Evolutionary conservation across 1,140 invertebrate species (phyloP).

Genomic region (Pogonomyrmex californicus): DNA sequence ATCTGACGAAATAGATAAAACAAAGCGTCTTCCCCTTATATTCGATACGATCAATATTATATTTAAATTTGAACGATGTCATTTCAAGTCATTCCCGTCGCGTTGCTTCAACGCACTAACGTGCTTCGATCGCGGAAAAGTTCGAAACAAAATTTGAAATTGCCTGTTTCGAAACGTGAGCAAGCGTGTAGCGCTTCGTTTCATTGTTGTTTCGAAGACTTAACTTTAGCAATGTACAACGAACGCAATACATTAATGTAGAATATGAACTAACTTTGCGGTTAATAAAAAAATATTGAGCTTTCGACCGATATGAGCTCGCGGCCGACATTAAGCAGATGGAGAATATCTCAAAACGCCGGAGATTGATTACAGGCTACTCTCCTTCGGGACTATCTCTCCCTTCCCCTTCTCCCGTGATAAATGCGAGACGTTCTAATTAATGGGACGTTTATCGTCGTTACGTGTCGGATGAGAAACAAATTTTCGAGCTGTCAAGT

Average conservation of each 20-base stretch:
- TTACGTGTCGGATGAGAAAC: background rate
- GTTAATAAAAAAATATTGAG: constrained; percentile 12
- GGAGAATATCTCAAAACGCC: background rate
- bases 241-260: constrained; percentile 26
- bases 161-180: constrained; percentile 3
- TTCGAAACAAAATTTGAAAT: constrained; percentile 42
- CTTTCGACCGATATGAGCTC: background rate
- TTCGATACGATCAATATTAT: background rate
- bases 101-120: constrained; percentile 42
- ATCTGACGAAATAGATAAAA: background rate
- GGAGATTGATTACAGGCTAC: background rate
- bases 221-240: constrained; percentile 5
- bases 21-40: background rate
- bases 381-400: background rate
- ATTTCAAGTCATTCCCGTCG: constrained; percentile 9
- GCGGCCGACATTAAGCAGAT: background rate
- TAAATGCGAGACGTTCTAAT: constrained; percentile 22
- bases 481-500: background rate
- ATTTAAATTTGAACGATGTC: constrained; percentile 8
- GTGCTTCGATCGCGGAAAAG: background rate
- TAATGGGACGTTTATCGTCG: background rate
- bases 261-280: background rate
- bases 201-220: constrained; percentile 36
- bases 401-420: background rate
- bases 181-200: background rate